phyloP scores from a whole-genome alignment of 2,113 vertebrate genomes.

The Barnardius zonarius region DNA sequence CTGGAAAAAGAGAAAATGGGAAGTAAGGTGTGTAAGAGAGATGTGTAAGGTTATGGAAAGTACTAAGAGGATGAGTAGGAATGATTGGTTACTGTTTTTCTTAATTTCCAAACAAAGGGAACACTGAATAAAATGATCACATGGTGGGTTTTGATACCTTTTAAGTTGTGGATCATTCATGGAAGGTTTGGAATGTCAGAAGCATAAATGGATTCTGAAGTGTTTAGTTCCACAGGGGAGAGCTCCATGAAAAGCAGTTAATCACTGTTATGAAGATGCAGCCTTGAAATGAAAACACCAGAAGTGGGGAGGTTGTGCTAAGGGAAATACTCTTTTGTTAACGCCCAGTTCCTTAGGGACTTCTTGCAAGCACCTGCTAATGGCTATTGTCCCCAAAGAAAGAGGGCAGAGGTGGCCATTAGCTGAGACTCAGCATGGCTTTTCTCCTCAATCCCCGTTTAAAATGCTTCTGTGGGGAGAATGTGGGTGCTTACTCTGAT shows the following conservation, averaged over 20 bases:
- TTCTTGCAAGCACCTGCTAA: not conserved
- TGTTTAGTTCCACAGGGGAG: not conserved
- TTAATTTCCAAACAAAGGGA: not conserved
- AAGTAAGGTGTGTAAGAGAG: not conserved
- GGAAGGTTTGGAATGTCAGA: not conserved
- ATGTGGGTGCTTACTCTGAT: not conserved
- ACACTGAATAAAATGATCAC: not conserved
- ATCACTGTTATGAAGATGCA: not conserved
- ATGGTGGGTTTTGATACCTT: not conserved
- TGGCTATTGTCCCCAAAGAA: not conserved
- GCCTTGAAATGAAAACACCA: not conserved
- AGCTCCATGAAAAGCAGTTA: not conserved
- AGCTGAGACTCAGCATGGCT: not conserved
- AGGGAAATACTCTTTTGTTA: not conserved
- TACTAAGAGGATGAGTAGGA: not conserved
- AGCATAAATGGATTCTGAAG: not conserved
- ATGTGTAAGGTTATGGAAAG: not conserved
- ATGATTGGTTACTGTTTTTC: not conserved
- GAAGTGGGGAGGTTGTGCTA: not conserved
- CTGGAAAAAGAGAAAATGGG: not conserved
- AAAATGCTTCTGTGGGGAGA: not conserved
- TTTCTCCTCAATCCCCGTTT: not conserved
- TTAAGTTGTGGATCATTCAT: not conserved
- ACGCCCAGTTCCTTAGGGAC: not conserved
- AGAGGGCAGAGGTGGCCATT: not conserved